Evolutionary conservation across 1,140 invertebrate species (phyloP).

Genomic region (Cataglyphis hispanica): DNA sequence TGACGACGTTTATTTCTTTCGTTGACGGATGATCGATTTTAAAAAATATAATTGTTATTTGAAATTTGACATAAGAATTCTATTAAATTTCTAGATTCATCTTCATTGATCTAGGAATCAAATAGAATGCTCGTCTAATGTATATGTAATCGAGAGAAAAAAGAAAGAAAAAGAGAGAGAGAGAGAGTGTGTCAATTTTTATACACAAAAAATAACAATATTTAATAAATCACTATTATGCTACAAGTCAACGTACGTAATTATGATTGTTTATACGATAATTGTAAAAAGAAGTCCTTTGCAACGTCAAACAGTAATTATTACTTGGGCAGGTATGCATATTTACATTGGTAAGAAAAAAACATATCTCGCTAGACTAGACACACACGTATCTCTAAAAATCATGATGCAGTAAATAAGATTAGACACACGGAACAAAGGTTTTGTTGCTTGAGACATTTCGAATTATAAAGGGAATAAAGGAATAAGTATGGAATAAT

Average conservation of each 20-base stretch:
- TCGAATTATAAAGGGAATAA: background rate
- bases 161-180: background rate
- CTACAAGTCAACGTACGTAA: background rate
- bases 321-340: background rate
- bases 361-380: background rate
- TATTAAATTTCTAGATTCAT: background rate
- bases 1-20: background rate
- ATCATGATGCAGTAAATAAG: background rate
- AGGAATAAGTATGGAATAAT: no score
- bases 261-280: background rate
- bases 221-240: background rate
- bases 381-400: background rate
- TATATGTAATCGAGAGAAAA: background rate
- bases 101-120: no score
- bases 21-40: background rate
- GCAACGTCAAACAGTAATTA: conserved; percentile 19
- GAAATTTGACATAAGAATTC: background rate
- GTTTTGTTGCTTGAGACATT: background rate
- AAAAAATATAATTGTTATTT: background rate
- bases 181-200: background rate
- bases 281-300: conserved; percentile 13
- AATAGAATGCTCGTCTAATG: no score
- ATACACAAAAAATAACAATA: background rate
- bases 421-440: background rate
- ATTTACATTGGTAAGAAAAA: background rate